Evolutionary conservation across 2,888 invertebrate genomes (phyloP).

Genomic region (Athrips mouffetella): DNA sequence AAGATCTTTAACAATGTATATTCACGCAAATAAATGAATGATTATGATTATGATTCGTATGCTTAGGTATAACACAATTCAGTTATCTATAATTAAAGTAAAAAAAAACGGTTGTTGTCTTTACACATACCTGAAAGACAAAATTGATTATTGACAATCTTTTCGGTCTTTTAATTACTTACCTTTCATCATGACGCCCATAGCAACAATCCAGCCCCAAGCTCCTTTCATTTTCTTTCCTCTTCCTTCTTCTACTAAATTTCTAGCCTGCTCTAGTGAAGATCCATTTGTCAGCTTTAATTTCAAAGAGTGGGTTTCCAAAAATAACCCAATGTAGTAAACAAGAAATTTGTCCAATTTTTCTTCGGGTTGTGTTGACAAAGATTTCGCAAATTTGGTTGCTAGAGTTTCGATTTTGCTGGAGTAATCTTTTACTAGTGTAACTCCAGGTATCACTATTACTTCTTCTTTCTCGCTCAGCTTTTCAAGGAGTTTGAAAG

Average conservation of each 20-base stretch:
- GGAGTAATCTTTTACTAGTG: constrained; percentile 81
- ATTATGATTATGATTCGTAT: too few species aligned
- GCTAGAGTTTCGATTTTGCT: constrained; percentile 76
- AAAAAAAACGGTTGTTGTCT: too few species aligned
- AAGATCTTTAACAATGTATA: too few species aligned
- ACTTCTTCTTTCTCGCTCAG: constrained; percentile 48
- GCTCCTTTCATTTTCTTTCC: constrained; percentile 56
- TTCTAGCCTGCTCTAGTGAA: constrained; percentile 74
- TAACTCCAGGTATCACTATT: constrained; percentile 61
- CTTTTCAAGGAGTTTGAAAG: constrained; percentile 45
- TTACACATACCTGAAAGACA: too few species aligned
- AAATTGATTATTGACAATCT: too few species aligned
- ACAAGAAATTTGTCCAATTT: constrained; percentile 84
- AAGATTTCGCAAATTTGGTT: constrained; percentile 82
- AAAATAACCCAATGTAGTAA: constrained; percentile 81
- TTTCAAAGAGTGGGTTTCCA: constrained; percentile 83
- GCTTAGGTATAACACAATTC: too few species aligned
- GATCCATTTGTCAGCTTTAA: constrained; percentile 81
- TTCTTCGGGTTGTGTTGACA: constrained; percentile 84
- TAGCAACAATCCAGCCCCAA: constrained; percentile 72
- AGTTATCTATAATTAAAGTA: too few species aligned
- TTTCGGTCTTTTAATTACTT: too few species aligned
- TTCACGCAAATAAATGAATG: too few species aligned
- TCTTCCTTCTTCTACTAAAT: constrained; percentile 63
- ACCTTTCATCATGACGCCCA: constrained; percentile 82